These are phyloP conservation scores for Mus pahari DNA, from an alignment of 2,113 vertebrate genomes.

Conservation along the genomic window DNA sequence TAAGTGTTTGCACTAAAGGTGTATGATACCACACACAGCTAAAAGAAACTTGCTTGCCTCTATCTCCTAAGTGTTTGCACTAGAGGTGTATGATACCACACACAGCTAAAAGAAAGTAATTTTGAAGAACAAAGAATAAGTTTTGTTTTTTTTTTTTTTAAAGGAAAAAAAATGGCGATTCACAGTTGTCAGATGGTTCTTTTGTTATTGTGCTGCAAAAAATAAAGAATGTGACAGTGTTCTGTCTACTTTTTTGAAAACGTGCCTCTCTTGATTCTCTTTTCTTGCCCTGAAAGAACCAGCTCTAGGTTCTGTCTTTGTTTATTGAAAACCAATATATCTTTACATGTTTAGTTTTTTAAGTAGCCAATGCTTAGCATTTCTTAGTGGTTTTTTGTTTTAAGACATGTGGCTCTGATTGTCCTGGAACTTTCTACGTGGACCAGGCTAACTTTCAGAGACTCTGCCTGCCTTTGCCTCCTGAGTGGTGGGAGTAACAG, in stretches of 20 bases:
- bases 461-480: neutral
- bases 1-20: neutral
- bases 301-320: conserved; percentile 34
- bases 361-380: conserved; percentile 15
- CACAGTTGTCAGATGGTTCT: neutral
- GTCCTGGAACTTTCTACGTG: neutral
- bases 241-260: conserved; percentile 30
- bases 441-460: neutral
- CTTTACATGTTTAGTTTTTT: conserved; percentile 56
- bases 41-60: neutral
- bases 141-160: neutral
- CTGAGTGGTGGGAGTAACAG: neutral
- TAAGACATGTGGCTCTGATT: neutral
- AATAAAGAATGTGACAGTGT: neutral
- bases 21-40: neutral
- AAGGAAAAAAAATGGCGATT: neutral
- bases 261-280: conserved; percentile 49
- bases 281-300: neutral
- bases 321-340: conserved; percentile 25
- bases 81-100: neutral
- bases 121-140: neutral
- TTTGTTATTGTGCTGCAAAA: conserved; percentile 45
- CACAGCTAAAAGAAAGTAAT: neutral
- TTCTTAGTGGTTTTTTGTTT: neutral
- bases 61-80: neutral